phyloP scores from a whole-genome alignment of 2,888 invertebrate genomes.

The Apoderus coryli region DNA sequence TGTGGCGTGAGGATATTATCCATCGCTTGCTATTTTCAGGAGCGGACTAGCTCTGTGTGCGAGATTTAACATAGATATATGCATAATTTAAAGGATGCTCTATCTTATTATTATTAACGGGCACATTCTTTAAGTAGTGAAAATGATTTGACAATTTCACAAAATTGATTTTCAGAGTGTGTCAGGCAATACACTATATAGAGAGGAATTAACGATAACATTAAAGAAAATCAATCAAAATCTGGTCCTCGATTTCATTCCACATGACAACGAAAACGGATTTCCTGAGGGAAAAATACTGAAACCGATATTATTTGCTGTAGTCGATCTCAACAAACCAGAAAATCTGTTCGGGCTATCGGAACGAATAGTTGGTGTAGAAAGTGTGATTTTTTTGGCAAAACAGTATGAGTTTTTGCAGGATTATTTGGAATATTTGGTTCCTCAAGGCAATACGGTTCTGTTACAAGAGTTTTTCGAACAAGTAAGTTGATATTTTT shows the following conservation, averaged over 20 bases:
- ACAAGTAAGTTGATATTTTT: constrained; percentile 37
- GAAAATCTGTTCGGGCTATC: constrained; percentile 69
- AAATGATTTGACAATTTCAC: too few species aligned
- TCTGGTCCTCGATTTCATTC: constrained; percentile 37
- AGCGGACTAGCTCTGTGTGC: too few species aligned
- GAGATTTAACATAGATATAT: too few species aligned
- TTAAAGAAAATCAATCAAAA: constrained; percentile 65
- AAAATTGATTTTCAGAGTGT: constrained; percentile 38
- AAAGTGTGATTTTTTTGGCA: constrained; percentile 81
- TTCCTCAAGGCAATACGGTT: constrained; percentile 54
- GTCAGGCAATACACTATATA: constrained; percentile 40
- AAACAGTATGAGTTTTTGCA: constrained; percentile 76
- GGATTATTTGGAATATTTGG: constrained; percentile 70
- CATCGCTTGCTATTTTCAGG: too few species aligned
- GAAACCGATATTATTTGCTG: constrained; percentile 41
- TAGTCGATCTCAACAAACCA: constrained; percentile 50
- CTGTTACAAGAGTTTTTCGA: constrained; percentile 56
- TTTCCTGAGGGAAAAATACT: constrained; percentile 31
- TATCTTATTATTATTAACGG: too few species aligned
- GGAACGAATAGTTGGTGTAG: constrained; percentile 81
- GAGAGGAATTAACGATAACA: constrained; percentile 54
- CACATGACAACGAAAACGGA: constrained; percentile 20
- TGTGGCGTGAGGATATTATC: too few species aligned
- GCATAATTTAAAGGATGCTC: too few species aligned
- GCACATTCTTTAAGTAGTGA: too few species aligned